Conservation (phyloP, 2,113 vertebrate species). For the Sarotherodon lohbergeri region DNA sequence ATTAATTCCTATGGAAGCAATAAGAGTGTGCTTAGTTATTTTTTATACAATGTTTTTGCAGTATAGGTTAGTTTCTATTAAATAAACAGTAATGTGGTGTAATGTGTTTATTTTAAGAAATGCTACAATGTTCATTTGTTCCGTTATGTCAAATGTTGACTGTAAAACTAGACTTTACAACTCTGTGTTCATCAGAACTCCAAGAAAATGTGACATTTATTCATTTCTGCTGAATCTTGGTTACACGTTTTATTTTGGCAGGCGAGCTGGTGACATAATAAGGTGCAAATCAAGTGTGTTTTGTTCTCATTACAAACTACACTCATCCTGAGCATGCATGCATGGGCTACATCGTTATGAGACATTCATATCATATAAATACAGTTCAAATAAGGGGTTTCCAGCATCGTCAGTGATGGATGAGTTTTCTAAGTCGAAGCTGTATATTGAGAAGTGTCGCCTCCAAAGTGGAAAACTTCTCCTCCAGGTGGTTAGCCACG, state of each 20-base stretch:
- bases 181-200: background rate
- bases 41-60: background rate
- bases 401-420: constrained; percentile 31
- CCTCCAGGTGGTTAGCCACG: constrained; percentile 59
- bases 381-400: background rate
- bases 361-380: background rate
- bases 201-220: background rate
- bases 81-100: background rate
- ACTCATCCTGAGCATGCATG: constrained; percentile 4
- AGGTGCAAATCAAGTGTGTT: background rate
- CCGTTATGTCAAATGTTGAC: background rate
- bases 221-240: background rate
- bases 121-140: background rate
- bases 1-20: background rate
- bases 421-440: constrained; percentile 59
- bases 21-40: background rate
- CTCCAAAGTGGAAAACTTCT: constrained; percentile 62
- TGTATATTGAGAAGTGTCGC: constrained; percentile 57
- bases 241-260: background rate
- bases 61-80: background rate
- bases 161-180: background rate
- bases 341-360: background rate
- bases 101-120: background rate
- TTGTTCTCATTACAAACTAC: background rate
- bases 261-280: background rate